Conservation (phyloP, 2,888 invertebrate genomes). For the Chloromyia formosa region DNA sequence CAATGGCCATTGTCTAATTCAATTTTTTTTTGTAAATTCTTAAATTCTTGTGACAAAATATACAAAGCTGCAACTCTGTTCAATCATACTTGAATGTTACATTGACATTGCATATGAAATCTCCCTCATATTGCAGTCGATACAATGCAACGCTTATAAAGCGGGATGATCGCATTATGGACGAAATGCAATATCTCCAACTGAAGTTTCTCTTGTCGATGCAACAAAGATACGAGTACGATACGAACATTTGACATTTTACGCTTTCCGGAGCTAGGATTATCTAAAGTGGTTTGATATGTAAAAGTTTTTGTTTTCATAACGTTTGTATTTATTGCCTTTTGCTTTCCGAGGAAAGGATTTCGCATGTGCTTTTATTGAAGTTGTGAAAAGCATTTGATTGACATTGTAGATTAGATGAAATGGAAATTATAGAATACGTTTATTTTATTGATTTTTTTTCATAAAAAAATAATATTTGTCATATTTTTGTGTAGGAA, state of each 20-base stretch:
- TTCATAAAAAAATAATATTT: no score
- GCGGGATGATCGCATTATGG: slow-evolving; percentile 40
- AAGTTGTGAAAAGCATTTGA: no score
- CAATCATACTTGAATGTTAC: no score
- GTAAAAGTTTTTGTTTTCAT: slow-evolving; percentile 23
- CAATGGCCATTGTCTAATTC: no score
- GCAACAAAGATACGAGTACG: slow-evolving; percentile 38
- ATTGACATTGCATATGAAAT: not conserved
- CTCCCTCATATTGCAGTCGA: slow-evolving; percentile 21
- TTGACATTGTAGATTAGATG: no score
- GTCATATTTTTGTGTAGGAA: no score
- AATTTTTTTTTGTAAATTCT: no score
- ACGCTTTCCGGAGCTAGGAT: slow-evolving; percentile 35
- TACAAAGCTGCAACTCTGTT: not conserved
- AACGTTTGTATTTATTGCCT: slow-evolving; percentile 22
- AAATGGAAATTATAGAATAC: no score
- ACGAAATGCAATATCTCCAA: slow-evolving; percentile 32
- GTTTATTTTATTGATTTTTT: no score
- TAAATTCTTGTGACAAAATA: not conserved
- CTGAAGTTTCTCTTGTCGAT: slow-evolving; percentile 37
- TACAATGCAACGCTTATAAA: slow-evolving; percentile 31
- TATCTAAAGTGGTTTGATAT: slow-evolving; percentile 44
- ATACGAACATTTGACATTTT: slow-evolving; percentile 11
- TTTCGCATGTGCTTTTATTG: not conserved
- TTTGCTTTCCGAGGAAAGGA: not conserved